Evolutionary conservation across 1,140 invertebrate species (phyloP), one percentile per base, ranked within the genome.

Genomic region (Sipha flava): DNA sequence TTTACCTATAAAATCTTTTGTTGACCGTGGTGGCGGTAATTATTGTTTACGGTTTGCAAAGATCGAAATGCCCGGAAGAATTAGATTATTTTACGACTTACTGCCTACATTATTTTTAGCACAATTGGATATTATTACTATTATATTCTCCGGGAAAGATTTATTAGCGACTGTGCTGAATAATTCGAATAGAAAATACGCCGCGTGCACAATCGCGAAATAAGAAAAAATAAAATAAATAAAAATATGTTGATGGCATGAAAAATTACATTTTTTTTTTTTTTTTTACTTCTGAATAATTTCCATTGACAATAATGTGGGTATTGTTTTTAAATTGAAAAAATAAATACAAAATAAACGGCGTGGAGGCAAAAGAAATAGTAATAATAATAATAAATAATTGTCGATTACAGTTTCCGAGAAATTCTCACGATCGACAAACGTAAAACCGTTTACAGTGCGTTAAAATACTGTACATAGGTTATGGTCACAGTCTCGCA

Each of bases 1-100:
- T 40, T 66, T 40, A 37, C 62, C 18, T 21, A 40, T 66, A 37
- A 40, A 40, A 34, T 66, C 62, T 21, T 66, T 66, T 66, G 62
- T 66, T 66, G n/a, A 23, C 34, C n/a, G n/a, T n/a, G n/a, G n/a
- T n/a, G 31, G n/a, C 34, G 34, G 34, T 40, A 66, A 66, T 66
- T 66, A 66, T 66, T 68, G 40, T 68, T 43, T 68, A 68, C 40
- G 64, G 26, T 68, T 23, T 23, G 14, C 2, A 45, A 10, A 43
- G 14, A 45, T 68, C 21, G 64, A 64, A 64, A 64, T 37, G 59
- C 34, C 34, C 59, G 31, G 31, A 64, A 64, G 59, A 64, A 64
- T 64, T 64, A 31, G 59, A 64, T 64, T 64, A 64, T 64, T 64
- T 64, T 64, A 64, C 59, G 59, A 64, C 59, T 37, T 7, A 59